A percentile compares a stretch with the other conserved stretches of the same genome.
phyloP scores from a whole-genome alignment of 2,113 vertebrate species.

The Puma concolor region DNA sequence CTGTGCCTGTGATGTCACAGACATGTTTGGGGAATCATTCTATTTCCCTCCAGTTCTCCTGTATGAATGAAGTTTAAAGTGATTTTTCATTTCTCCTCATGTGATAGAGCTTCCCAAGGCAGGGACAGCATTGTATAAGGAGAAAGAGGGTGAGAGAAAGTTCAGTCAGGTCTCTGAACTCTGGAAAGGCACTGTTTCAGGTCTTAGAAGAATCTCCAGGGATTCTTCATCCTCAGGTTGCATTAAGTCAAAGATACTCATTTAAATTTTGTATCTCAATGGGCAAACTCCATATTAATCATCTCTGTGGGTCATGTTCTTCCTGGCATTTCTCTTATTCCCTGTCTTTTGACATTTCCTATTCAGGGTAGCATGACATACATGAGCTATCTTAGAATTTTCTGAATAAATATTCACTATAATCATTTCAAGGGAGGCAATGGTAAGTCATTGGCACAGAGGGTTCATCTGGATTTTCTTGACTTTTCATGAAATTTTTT shows the following conservation, averaged over 20 bases:
- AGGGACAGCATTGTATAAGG: not conserved
- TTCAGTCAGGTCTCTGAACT: conserved; percentile 44
- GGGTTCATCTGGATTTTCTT: conserved; percentile 61
- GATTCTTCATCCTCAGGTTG: conserved; percentile 52
- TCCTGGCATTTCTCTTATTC: conserved; percentile 74
- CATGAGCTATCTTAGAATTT: conserved; percentile 72
- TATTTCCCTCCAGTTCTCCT: not conserved
- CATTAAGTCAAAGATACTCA: conserved; percentile 70
- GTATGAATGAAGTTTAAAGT: not conserved
- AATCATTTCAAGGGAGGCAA: conserved; percentile 65
- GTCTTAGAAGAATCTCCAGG: conserved; percentile 22
- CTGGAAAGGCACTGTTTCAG: conserved; percentile 18
- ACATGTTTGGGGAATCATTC: not conserved
- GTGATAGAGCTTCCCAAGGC: not conserved
- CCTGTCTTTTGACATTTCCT: conserved; percentile 75
- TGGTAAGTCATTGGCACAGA: conserved; percentile 54
- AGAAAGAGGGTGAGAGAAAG: conserved; percentile 20
- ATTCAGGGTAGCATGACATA: conserved; percentile 63
- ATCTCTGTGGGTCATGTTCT: conserved; percentile 66
- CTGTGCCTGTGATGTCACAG: not conserved
- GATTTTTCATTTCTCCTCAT: not conserved
- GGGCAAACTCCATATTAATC: conserved; percentile 72
- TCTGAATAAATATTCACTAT: conserved; percentile 77
- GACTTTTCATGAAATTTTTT: conserved; percentile 58
- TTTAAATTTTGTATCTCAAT: conserved; percentile 77